Evolutionary conservation across 2,888 invertebrate genomes (phyloP), one percentile per base, ranked within the genome.

Genomic region (Clanis bilineata): DNA sequence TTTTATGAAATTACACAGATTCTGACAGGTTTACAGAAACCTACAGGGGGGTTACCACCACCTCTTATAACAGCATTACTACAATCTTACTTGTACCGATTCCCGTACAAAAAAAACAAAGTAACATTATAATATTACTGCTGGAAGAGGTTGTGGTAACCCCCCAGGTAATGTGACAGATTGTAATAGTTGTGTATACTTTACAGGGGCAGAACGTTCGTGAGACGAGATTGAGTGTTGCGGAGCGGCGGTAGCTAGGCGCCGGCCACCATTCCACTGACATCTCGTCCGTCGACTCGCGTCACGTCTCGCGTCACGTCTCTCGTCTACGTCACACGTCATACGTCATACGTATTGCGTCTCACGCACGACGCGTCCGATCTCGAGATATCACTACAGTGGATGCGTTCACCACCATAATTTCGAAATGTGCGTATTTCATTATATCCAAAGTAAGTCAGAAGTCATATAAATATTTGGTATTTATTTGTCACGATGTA

Each of bases 121-220:
- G n/a, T n/a, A n/a, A n/a, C n/a, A n/a, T n/a, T n/a, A n/a, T n/a
- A n/a, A n/a, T n/a, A n/a, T n/a, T n/a, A n/a, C n/a, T n/a, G n/a
- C n/a, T n/a, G n/a, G n/a, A n/a, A n/a, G n/a, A n/a, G n/a, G n/a
- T n/a, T n/a, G n/a, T n/a, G n/a, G n/a, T n/a, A n/a, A n/a, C n/a
- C n/a, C n/a, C n/a, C n/a, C 32, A 32, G 6, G 32, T 32, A 32
- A 32, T 3, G n/a, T n/a, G n/a, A 3, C 3, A 5, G 5, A 32
- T 32, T 32, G 32, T 32, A 32, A 32, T 21, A 6, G 10, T 77
- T 70, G 71, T 93, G 93, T 32, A 5, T 32, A 32, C 56, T 15
- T 25, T 93, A 7, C 93, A 97, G 97, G 82, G 97, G 97, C 80
- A 95, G 95, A 94, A 97, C 97, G 80, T 97, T 97, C 86, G 94